Evolutionary conservation across 2,797 vertebrate genomes (phyloP), one percentile per base, ranked within the genome.

Genomic region (Characodon lateralis): DNA sequence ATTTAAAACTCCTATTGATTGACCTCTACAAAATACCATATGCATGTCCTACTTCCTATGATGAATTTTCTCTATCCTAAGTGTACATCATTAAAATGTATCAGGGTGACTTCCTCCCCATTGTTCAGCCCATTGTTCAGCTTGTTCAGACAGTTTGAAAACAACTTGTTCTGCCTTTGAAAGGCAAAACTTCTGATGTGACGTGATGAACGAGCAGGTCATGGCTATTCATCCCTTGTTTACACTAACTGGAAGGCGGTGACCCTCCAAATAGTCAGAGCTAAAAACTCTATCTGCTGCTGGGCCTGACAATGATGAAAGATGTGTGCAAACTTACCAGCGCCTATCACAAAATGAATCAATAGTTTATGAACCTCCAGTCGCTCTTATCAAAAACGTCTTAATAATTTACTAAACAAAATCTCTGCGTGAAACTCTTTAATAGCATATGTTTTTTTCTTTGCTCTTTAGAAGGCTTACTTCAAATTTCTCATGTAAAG

Each of bases 21-120:
- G 82, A 86, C 85, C 66, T 85, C 53, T 3, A 74, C 79, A 26
- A 78, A 53, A 9, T 35, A 56, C 68, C 22, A 24, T 10, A 31
- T 65, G 61, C 31, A 20, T 22, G 61, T 65, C 63, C 78, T 76
- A 63, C 41, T 58, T 71, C 66, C 68, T 43, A 26, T 58, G 71
- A 84, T 73, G 55, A 77, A 72, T 80, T 66, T 72, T 69, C 28
- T 41, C 41, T 31, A 77, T 71, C 71, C 59, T 82, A 79, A 84
- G 78, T 68, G 66, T n/a, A 5, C 0, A 20, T 75, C 77, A 88
- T 87, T 86, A 83, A 78, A 87, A 88, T 81, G 72, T 22, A 83
- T 79, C 59, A 61, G 73, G 73, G 74, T 74, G 5, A 48, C 81
- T 85, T 82, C 71, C 73, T 84, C 75, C 83, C 55, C 70, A 63